phyloP scores from a whole-genome alignment of 2,113 vertebrate species.

The Irena cyanogastra region DNA sequence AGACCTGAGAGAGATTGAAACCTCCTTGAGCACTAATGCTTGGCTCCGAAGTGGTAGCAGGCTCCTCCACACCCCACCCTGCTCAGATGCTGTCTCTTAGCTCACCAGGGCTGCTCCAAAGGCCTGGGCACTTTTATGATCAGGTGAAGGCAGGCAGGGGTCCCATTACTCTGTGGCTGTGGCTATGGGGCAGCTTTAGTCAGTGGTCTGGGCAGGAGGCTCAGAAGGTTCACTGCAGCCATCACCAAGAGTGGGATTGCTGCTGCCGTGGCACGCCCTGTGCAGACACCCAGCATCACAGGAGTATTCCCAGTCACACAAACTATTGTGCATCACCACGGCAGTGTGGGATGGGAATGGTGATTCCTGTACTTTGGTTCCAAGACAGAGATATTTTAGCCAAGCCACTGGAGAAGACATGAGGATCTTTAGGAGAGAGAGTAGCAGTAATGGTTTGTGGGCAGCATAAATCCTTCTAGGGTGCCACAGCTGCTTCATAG shows the following conservation, averaged over 20 bases:
- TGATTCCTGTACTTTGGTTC: neutral
- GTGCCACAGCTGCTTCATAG: neutral
- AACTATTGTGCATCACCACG: fast-evolving
- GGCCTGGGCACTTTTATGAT: neutral
- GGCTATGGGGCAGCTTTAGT: neutral
- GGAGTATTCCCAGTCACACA: neutral
- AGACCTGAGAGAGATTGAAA: neutral
- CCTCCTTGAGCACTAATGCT: neutral
- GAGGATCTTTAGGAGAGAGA: neutral
- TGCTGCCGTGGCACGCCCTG: neutral
- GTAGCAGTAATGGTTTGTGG: neutral
- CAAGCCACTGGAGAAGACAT: neutral
- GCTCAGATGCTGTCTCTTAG: neutral
- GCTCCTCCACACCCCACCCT: neutral
- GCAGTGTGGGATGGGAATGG: neutral
- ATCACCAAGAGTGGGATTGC: neutral
- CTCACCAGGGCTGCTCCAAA: neutral
- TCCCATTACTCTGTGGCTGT: neutral
- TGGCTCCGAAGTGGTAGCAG: neutral
- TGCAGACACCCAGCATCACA: neutral
- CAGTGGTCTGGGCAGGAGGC: neutral
- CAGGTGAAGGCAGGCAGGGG: neutral
- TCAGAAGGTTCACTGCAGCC: neutral
- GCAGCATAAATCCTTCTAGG: neutral
- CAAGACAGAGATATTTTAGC: neutral